Percentiles rank a stretch among this genome's conserved stretches.
Conservation (phyloP, 2,113 vertebrate genomes). For the Arvicanthis niloticus region DNA sequence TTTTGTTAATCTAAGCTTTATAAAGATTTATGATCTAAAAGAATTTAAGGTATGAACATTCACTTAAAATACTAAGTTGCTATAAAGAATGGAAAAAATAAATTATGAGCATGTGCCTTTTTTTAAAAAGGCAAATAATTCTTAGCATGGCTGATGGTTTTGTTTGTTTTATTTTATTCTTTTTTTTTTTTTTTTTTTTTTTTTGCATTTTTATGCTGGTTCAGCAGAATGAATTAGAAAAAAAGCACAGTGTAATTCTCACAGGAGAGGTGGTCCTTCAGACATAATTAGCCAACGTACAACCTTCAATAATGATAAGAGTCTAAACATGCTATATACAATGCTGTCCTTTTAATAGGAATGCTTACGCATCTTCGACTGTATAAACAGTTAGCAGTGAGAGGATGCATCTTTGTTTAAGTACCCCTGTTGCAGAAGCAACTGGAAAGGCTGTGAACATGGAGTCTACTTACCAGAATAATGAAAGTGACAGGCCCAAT, state of each 20-base stretch:
- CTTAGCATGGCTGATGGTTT: not conserved
- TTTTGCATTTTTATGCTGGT: not conserved
- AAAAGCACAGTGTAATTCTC: not conserved
- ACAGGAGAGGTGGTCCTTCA: constrained; percentile 32
- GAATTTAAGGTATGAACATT: not conserved
- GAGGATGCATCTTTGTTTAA: not conserved
- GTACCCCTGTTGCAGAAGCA: not conserved
- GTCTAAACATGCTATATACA: not conserved
- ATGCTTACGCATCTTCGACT: not conserved
- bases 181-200: not conserved
- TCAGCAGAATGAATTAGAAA: not conserved
- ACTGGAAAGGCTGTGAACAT: constrained; percentile 15
- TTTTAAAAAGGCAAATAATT: constrained; percentile 6
- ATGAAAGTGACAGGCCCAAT: constrained; percentile 99
- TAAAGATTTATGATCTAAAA: not conserved
- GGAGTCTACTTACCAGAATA: constrained; percentile 94
- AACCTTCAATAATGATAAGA: not conserved
- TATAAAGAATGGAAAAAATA: constrained; percentile 42
- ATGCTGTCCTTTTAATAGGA: not conserved
- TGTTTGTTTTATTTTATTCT: not conserved
- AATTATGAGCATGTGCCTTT: constrained; percentile 9
- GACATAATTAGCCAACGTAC: not conserved
- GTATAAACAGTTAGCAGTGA: not conserved
- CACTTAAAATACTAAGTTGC: constrained; percentile 30
- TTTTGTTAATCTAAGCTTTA: constrained; percentile 19